Base-by-base conservation (phyloP, 1,140 invertebrate genomes). In the Tyrophagus putrescentiae region DNA sequence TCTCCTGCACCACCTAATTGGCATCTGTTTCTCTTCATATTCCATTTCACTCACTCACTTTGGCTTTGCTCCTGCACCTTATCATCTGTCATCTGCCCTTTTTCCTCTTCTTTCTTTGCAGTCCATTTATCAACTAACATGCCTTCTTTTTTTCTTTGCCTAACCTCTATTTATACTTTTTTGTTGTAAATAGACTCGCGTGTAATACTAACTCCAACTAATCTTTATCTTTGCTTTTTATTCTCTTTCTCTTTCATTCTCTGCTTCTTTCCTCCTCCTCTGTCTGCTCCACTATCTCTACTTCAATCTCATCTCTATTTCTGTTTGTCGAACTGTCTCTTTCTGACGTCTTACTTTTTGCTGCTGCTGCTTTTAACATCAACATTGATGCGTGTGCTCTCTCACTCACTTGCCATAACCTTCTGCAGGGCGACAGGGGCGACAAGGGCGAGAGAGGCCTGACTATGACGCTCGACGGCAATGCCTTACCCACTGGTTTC, bases 401-500 rank as follows among this genome's bases (percentile, higher is more conserved):
- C 21, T 27, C n/a, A 28, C n/a, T 56, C 60, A 13, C 21, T 32
- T 42, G 45, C 33, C 18, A 5, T 18, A 48, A 53, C 13, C 57
- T 57, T 48, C 18, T 53, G 34, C 76, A 91, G 87, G 87, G 87
- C 61, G 85, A 89, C 67, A 83, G 81, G 70, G 87, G 88, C 53
- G 84, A 87, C 69, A 91, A 89, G 70, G 87, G 88, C 63, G 88
- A 92, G 69, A 79, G 86, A 66, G 88, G 88, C 50, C 76, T 87
- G 64, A 91, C 87, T 63, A 89, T 87, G 64, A 89, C 87, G 48
- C 73, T 92, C 70, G 86, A 84, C 68, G 87, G 87, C 60, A 87
- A 91, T 72, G 82, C 85, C 64, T 86, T 91, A 72, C 83, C 87
- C 54, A 85, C 85, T 45, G 87, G 87, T 66, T 87, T 90, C 67